A percentile compares a stretch with the other conserved stretches of the same genome.
Conservation (phyloP, 2,797 vertebrate species). For the Steatocranus sp. region DNA sequence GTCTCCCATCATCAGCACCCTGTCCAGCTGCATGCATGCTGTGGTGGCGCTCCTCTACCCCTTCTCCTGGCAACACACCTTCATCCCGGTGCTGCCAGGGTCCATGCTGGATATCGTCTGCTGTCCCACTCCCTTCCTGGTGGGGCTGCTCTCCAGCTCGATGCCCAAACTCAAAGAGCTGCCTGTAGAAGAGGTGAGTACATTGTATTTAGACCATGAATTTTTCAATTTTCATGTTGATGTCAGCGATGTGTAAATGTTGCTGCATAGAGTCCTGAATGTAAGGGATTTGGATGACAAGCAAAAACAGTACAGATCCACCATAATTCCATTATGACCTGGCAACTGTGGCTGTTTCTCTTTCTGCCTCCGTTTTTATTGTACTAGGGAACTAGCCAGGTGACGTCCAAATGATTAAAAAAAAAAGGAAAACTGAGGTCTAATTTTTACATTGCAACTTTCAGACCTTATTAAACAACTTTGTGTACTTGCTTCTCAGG, state of each 20-base stretch:
- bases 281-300: not conserved
- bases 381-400: not conserved
- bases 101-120: conserved; percentile 99
- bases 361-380: not conserved
- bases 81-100: conserved; percentile 95
- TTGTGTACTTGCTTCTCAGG: not conserved
- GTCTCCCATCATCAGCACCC: conserved; percentile 77
- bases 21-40: conserved; percentile 93
- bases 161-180: conserved; percentile 95
- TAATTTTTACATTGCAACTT: not conserved
- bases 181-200: conserved; percentile 93
- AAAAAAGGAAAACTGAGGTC: not conserved
- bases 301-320: not conserved
- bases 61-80: conserved; percentile 99
- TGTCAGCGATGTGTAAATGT: not conserved
- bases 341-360: not conserved
- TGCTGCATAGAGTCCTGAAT: not conserved
- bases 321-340: not conserved
- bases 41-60: conserved; percentile 98
- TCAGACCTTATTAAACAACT: not conserved
- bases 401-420: not conserved
- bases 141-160: conserved; percentile 94
- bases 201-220: not conserved
- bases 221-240: not conserved
- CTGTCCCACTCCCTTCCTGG: conserved; percentile 97